These are phyloP conservation scores for Pagrus major DNA, from an alignment of 2,113 vertebrate genomes.

Conservation along the genomic window DNA sequence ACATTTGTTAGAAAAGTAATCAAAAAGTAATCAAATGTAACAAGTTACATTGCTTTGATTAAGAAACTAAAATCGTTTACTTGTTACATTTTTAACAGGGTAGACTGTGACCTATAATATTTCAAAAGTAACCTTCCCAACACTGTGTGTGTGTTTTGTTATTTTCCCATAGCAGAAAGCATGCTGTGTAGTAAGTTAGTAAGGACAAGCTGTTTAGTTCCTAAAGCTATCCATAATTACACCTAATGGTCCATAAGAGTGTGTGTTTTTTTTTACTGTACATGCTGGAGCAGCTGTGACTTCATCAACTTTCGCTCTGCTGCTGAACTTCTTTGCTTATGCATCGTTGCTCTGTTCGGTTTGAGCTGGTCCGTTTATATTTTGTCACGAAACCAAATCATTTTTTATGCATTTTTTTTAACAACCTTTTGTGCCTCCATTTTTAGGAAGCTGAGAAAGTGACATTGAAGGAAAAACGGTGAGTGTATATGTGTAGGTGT, in stretches of 20 bases:
- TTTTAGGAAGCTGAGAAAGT: slow-evolving; percentile 25
- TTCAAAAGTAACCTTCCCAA: too few relatives aligned
- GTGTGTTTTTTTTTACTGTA: slow-evolving; percentile 4
- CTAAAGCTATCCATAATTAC: background rate
- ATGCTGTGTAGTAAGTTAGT: background rate
- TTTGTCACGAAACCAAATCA: background rate
- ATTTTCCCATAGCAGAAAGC: background rate
- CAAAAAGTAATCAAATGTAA: too few relatives aligned
- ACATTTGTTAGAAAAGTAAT: too few relatives aligned
- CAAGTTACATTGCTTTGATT: too few relatives aligned
- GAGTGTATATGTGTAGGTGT: slow-evolving; percentile 13
- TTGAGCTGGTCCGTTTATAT: background rate
- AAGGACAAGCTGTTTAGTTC: background rate
- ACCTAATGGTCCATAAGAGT: slow-evolving; percentile 11
- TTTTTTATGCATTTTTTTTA: background rate
- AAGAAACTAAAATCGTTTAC: too few relatives aligned
- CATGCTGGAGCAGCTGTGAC: background rate
- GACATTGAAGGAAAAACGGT: background rate
- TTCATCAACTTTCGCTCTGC: background rate
- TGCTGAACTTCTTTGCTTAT: background rate
- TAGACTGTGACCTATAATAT: too few relatives aligned
- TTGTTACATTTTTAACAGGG: too few relatives aligned
- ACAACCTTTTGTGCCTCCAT: background rate
- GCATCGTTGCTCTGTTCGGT: background rate
- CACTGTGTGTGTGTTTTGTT: background rate